Conservation (phyloP, 2,888 invertebrate genomes). For the Rhynchonema sp. region DNA sequence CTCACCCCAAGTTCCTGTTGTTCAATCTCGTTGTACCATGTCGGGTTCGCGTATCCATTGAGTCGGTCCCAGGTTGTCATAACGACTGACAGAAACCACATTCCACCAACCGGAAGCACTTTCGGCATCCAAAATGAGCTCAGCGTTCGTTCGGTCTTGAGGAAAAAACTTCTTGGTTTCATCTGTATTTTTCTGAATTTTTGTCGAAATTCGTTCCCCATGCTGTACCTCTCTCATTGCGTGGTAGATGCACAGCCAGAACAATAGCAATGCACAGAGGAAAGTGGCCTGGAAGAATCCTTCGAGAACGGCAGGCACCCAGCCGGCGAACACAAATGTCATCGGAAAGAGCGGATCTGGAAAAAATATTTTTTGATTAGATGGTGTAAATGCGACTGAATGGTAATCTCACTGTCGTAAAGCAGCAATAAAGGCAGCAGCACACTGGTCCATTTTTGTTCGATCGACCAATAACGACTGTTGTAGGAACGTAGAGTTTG, state of each 20-base stretch:
- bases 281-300: constrained; percentile 73
- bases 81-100: constrained; percentile 67
- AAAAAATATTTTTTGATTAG: constrained; percentile 17
- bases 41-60: constrained; percentile 69
- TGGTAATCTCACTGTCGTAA: constrained; percentile 57
- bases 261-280: constrained; percentile 61
- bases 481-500: constrained; percentile 67
- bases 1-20: background rate
- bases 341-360: constrained; percentile 81
- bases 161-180: too few species aligned
- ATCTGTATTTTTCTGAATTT: too few species aligned
- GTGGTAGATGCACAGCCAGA: constrained; percentile 88
- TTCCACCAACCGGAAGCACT: constrained; percentile 57
- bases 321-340: constrained; percentile 65
- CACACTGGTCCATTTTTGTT: constrained; percentile 84
- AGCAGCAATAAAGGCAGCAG: constrained; percentile 64
- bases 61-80: constrained; percentile 73
- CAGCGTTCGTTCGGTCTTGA: constrained; percentile 64
- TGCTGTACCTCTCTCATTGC: constrained; percentile 60
- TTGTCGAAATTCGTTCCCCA: constrained; percentile 10
- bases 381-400: background rate
- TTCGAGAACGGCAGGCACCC: constrained; percentile 77
- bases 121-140: constrained; percentile 76
- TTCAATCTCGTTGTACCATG: constrained; percentile 33
- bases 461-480: constrained; percentile 81